A percentile compares a stretch with the other conserved stretches of the same genome.
Conservation (phyloP, 2,113 vertebrate genomes). For the Psophia crepitans region DNA sequence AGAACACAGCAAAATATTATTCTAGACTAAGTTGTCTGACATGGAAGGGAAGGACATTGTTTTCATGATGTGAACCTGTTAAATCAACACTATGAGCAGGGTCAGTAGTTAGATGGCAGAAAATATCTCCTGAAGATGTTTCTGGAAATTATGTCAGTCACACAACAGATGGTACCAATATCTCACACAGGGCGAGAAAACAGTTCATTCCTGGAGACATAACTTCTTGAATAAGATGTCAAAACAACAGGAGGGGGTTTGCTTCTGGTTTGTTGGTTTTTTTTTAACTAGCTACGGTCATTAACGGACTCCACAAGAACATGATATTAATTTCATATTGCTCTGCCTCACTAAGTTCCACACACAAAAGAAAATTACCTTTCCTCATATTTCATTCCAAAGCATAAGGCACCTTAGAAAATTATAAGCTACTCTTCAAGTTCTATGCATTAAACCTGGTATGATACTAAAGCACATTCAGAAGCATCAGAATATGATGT, state of each 20-base stretch:
- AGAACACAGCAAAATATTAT: background rate
- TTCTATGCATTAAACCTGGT: background rate
- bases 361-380: background rate
- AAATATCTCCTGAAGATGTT: background rate
- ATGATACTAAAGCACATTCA: background rate
- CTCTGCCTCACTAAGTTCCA: background rate
- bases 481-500: background rate
- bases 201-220: background rate
- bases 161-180: background rate
- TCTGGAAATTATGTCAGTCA: background rate
- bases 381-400: background rate
- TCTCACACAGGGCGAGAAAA: background rate
- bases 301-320: background rate
- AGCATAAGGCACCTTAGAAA: background rate
- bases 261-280: background rate
- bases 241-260: background rate
- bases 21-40: background rate
- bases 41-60: background rate
- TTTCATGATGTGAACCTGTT: background rate
- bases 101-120: background rate
- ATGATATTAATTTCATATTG: background rate
- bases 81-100: background rate
- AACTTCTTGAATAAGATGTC: background rate
- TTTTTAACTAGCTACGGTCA: background rate
- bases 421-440: background rate